A percentile compares a stretch with the other conserved stretches of the same genome.
Evolutionary conservation across 2,113 vertebrate genomes (phyloP).

Genomic region (Danionella cerebrum): DNA sequence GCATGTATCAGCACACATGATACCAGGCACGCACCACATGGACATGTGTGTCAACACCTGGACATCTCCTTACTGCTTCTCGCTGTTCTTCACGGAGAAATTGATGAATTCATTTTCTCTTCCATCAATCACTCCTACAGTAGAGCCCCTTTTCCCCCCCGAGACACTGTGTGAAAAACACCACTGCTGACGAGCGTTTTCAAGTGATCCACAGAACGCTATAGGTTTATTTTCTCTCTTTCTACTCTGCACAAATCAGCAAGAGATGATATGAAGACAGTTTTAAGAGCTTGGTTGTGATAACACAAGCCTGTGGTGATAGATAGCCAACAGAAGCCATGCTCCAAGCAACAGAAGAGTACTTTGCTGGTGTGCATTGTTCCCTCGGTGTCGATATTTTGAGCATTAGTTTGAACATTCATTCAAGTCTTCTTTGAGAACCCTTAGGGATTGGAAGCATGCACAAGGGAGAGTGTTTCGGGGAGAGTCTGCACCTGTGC

Average conservation of each 20-base stretch:
- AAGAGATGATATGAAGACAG: slow-evolving; percentile 42
- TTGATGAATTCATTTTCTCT: slow-evolving; percentile 42
- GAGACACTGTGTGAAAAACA: slow-evolving; percentile 29
- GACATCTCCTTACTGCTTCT: neutral
- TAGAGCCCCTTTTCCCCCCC: slow-evolving; percentile 19
- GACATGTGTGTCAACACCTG: slow-evolving; percentile 29
- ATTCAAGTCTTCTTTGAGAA: neutral
- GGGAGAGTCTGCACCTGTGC: neutral
- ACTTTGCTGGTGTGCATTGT: slow-evolving; percentile 30
- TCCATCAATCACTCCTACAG: slow-evolving; percentile 38
- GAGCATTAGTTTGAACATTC: neutral
- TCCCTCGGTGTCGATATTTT: slow-evolving; percentile 27
- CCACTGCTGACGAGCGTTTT: slow-evolving; percentile 32
- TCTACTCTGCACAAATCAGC: slow-evolving; percentile 21
- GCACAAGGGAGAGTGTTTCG: neutral
- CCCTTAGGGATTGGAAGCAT: neutral
- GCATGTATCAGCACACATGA: neutral
- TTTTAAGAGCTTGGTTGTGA: slow-evolving; percentile 37
- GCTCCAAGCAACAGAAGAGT: slow-evolving; percentile 3
- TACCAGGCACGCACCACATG: slow-evolving; percentile 21
- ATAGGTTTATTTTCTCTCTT: slow-evolving; percentile 35
- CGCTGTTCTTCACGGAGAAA: slow-evolving; percentile 3
- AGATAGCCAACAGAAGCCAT: slow-evolving; percentile 41
- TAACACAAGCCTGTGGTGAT: slow-evolving; percentile 36
- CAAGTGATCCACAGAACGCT: slow-evolving; percentile 21